Base-by-base conservation (phyloP, 2,113 vertebrate species). In the Chlorodrepanis virens region DNA sequence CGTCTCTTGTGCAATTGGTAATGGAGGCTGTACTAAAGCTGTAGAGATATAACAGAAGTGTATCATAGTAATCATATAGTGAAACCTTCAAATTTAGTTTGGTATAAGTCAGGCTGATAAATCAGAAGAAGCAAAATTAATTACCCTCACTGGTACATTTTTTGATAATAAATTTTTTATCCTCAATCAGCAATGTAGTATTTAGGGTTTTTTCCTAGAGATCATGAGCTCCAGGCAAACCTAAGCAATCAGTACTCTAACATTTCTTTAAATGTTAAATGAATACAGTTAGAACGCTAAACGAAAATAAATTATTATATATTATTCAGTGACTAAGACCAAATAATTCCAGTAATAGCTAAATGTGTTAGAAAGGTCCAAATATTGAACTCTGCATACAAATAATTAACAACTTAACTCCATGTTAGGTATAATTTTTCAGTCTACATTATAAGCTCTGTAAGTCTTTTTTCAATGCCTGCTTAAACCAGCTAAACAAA, bases 21-120 rank as follows among this genome's bases (percentile, higher is more conserved):
- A 95, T 8, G 99, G 98, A 22, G 99, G 97, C 72, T 99, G 99
- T 56, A 99, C 98, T 86, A 99, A 96, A 91, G 98, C 98, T 99
- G 97, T 45, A 92, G 64, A 95, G 27, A 94, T 83, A 82, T 47
- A 88, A 95, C 65, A 95, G 14, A 86, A 79, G 8, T 60, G 54
- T 22, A 76, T n/a, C 35, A 85, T 25, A 89, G 22, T 47, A 80
- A 87, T 37, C 35, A 54, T 10, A 79, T 40, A 65, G 31, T 44
- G 49, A 81, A 83, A 39, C 9, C 22, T 60, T 82, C 40, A 56
- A 61, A 72, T 61, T 65, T 22, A 79, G 21, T 49, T 83, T 87
- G 23, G 23, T 27, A 87, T 21, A 92, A 17, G 49, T 81, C 33
- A 82, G 54, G 25, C 14, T 59, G 53, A 83, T 52, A 91, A 67